These are phyloP conservation scores for Ditula angustiorana DNA, from an alignment of 2,888 invertebrate genomes.

Conservation along the genomic window DNA sequence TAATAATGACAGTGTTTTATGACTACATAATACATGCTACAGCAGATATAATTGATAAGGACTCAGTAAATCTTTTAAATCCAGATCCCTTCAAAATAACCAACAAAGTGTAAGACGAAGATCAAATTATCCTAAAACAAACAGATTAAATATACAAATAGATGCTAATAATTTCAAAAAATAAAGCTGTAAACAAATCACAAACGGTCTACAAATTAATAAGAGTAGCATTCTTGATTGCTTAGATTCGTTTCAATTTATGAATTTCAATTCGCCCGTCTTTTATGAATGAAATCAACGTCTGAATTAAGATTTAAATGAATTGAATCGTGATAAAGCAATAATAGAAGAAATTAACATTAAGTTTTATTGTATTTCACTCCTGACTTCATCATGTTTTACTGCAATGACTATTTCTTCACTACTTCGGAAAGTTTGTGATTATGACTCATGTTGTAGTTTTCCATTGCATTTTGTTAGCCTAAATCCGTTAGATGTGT, in stretches of 20 bases:
- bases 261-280: slow-evolving; percentile 15
- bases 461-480: slow-evolving; percentile 1
- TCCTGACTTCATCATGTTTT: slow-evolving; percentile 3
- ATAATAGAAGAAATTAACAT: not conserved
- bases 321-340: slow-evolving; percentile 10
- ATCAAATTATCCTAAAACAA: slow-evolving; percentile 3
- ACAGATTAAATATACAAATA: not conserved
- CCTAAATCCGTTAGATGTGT: not conserved
- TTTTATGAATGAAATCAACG: slow-evolving; percentile 28
- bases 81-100: not conserved
- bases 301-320: slow-evolving; percentile 1
- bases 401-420: not conserved
- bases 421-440: slow-evolving; percentile 21
- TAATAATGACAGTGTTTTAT: not conserved
- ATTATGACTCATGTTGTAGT: slow-evolving; percentile 4
- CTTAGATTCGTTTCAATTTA: slow-evolving; percentile 31
- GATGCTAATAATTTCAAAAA: slow-evolving; percentile 18
- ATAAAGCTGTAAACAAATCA: slow-evolving; percentile 14
- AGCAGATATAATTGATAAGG: not conserved
- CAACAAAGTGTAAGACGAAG: not conserved
- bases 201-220: slow-evolving; percentile 15
- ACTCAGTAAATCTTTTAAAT: not conserved
- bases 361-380: slow-evolving; percentile 1
- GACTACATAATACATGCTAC: not conserved
- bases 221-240: slow-evolving; percentile 19